These are phyloP conservation scores for Ctenopoma multispine DNA, from an alignment of 2,797 vertebrate species.

Conservation along the genomic window DNA sequence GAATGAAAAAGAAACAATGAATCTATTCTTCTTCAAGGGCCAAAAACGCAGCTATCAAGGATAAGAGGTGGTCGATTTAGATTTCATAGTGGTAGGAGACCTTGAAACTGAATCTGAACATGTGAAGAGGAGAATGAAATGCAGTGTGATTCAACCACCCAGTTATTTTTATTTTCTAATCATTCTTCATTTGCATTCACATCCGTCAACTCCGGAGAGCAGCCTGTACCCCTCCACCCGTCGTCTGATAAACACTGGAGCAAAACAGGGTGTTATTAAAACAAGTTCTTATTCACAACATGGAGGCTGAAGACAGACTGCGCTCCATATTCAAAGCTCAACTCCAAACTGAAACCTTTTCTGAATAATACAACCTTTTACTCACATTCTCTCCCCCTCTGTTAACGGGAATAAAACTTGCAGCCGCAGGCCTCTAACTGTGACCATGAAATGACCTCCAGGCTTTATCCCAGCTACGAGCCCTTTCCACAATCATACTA, in stretches of 20 bases:
- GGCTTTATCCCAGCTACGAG: slow-evolving; percentile 11
- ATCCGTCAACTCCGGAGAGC: slow-evolving; percentile 18
- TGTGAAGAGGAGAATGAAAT: not conserved
- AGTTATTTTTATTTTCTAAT: slow-evolving; percentile 29
- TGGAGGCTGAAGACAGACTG: slow-evolving; percentile 15
- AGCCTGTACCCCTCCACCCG: not conserved
- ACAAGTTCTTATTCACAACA: slow-evolving; percentile 27
- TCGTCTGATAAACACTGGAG: slow-evolving; percentile 18
- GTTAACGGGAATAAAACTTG: slow-evolving; percentile 24
- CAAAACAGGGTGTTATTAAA: slow-evolving; percentile 31
- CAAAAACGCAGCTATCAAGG: slow-evolving; percentile 14
- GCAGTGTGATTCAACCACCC: not conserved
- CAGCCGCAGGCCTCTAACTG: slow-evolving; percentile 27
- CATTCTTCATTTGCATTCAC: slow-evolving; percentile 33
- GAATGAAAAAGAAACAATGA: slow-evolving; percentile 43
- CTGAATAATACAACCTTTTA: not conserved
- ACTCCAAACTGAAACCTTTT: not conserved
- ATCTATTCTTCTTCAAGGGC: slow-evolving; percentile 41
- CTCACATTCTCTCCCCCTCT: not conserved
- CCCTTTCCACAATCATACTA: not conserved
- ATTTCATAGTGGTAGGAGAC: not conserved
- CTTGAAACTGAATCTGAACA: not conserved
- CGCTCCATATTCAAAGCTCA: not conserved
- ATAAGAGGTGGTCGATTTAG: not conserved
- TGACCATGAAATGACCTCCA: slow-evolving; percentile 67